A percentile compares a stretch with the other conserved stretches of the same genome.
phyloP scores from a whole-genome alignment of 2,888 invertebrate species.

The Agrenia bidenticulata region DNA sequence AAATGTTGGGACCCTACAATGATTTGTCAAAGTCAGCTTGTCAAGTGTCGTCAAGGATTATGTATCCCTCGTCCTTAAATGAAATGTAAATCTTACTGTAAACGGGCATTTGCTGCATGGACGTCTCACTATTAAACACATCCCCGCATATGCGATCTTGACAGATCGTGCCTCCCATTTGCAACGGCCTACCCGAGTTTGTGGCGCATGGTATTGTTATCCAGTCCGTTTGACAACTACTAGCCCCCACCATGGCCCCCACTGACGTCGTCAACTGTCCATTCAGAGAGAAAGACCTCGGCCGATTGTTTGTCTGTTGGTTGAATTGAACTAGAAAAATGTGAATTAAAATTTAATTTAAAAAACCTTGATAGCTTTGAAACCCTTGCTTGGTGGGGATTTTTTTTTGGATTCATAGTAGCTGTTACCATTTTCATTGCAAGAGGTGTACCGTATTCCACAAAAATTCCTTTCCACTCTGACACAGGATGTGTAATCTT shows the following conservation, averaged over 20 bases:
- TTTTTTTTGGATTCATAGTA: not conserved
- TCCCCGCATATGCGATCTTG: conserved; percentile 82
- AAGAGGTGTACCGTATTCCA: conserved; percentile 78
- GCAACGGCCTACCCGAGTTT: conserved; percentile 64
- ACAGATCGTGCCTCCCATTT: conserved; percentile 63
- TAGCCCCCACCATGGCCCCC: conserved; percentile 66
- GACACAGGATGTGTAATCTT: conserved; percentile 84
- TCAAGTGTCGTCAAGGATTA: too few relatives aligned
- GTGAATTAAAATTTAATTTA: conserved; percentile 12
- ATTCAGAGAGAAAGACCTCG: conserved; percentile 72
- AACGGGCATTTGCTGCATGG: conserved; percentile 64
- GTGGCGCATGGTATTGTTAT: conserved; percentile 75
- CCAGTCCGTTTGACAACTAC: conserved; percentile 76
- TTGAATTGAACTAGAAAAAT: conserved; percentile 60
- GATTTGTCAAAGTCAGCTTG: too few relatives aligned
- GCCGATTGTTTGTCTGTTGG: conserved; percentile 29
- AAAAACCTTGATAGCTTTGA: not conserved
- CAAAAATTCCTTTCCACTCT: conserved; percentile 83
- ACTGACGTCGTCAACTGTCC: conserved; percentile 76
- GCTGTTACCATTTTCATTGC: conserved; percentile 61
- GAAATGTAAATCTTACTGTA: conserved; percentile 64
- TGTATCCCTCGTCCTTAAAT: not conserved
- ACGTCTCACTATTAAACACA: conserved; percentile 72
- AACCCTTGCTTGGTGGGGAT: not conserved
- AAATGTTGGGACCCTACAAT: too few relatives aligned